Evolutionary conservation across 2,113 vertebrate genomes (phyloP), one percentile per base, ranked within the genome.

Genomic region (Ifrita kowaldi): DNA sequence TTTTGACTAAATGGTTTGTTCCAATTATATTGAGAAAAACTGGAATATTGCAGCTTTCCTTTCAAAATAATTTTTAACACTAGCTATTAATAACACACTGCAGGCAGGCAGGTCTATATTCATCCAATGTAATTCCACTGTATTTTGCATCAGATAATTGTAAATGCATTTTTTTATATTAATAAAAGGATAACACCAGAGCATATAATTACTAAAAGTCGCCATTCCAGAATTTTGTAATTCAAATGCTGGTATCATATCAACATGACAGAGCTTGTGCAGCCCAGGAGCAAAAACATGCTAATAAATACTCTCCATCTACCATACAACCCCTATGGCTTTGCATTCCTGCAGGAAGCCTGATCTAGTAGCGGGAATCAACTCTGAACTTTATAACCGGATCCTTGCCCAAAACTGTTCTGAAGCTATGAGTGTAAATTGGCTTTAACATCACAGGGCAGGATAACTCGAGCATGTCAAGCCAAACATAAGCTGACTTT

Each of bases 191-290:
- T 80, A 87, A 71, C 52, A 77, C n/a, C 30, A 44, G 11, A 81
- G 32, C 33, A 55, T 14, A 30, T 63, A 59, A 59, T 37, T 55
- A 42, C 55, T 70, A 59, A 76, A 88, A 88, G 32, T 21, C 50
- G 80, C 47, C 46, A 33, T 55, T 93, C 59, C 71, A 75, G 50
- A 96, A 90, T 87, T 83, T 82, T 89, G 62, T 89, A 79, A 93
- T 89, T 95, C 91, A 92, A 94, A 83, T 27, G 4, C 46, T 68
- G 26, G n/a, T 82, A 70, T 86, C 37, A 5, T 49, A 74, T 71
- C 49, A 64, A 94, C 83, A 86, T 44, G 83, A 83, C 68, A 80
- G 79, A 86, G 50, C 88, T 86, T 92, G 83, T 74, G 50, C 56
- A 88, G 75, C 57, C 79, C 42, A 86, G 63, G 23, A 94, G 86